A percentile compares a stretch with the other conserved stretches of the same genome.
Evolutionary conservation across 2,888 invertebrate genomes (phyloP).

Genomic region (Eupithecia pulchellata): DNA sequence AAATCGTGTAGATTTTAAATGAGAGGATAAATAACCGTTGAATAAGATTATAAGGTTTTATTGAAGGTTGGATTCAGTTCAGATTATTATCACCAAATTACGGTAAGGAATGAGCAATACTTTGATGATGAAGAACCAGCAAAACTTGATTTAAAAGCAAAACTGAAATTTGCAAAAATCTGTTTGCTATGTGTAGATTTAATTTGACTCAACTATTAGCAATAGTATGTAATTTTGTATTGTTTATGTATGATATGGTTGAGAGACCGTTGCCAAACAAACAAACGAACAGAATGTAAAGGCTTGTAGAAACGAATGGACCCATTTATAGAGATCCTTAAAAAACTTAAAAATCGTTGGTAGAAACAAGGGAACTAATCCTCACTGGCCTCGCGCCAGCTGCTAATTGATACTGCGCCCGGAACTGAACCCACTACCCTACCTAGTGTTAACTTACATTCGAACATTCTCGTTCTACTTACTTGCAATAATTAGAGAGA

Average conservation of each 20-base stretch:
- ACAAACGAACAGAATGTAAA: neutral
- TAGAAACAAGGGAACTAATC: constrained; percentile 5
- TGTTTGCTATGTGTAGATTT: neutral
- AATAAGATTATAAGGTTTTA: neutral
- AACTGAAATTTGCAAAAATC: neutral
- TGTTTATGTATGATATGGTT: neutral
- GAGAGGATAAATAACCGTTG: neutral
- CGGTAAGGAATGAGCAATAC: too few relatives aligned
- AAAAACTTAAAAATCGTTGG: neutral
- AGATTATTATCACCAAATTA: too few relatives aligned
- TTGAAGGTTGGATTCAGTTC: neutral
- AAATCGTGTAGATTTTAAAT: neutral
- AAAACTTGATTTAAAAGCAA: too few relatives aligned
- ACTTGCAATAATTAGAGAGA: neutral
- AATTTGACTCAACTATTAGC: too few relatives aligned
- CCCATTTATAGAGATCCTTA: neutral
- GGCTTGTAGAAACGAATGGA: neutral
- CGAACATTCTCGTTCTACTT: neutral
- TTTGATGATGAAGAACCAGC: too few relatives aligned
- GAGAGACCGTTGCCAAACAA: neutral
- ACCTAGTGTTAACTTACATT: neutral
- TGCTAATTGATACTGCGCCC: constrained; percentile 5
- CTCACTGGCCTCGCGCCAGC: constrained; percentile 3
- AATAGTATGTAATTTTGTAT: neutral
- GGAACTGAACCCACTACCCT: neutral